Evolutionary conservation across 2,113 vertebrate species (phyloP).

Genomic region (Gobius niger): DNA sequence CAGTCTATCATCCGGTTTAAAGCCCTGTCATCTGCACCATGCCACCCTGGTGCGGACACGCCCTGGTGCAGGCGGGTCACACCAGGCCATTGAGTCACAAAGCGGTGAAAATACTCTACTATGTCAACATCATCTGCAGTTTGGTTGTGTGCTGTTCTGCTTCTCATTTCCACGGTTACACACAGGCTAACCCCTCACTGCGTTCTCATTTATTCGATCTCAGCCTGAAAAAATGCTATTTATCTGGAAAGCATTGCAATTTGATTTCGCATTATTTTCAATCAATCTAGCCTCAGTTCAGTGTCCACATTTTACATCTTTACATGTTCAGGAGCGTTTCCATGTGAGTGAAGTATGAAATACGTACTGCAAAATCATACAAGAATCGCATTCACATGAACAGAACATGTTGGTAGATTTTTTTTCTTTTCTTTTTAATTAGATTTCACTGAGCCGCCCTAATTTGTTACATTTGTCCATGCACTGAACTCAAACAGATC

Average conservation of each 20-base stretch:
- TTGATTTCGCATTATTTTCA: too few relatives aligned
- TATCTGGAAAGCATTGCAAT: too few relatives aligned
- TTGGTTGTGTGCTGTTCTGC: background rate
- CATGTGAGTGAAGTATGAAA: too few relatives aligned
- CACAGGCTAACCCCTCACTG: conserved; percentile 12
- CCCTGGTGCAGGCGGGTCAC: conserved; percentile 43
- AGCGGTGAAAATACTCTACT: conserved; percentile 42
- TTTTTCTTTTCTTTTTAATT: too few relatives aligned
- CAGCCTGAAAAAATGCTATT: too few relatives aligned
- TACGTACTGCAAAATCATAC: too few relatives aligned
- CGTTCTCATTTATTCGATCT: conserved; percentile 13
- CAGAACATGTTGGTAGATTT: too few relatives aligned
- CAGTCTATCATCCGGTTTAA: conserved; percentile 40
- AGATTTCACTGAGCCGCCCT: too few relatives aligned
- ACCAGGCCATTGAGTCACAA: conserved; percentile 31
- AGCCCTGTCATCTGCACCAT: conserved; percentile 50
- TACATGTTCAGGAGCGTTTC: too few relatives aligned
- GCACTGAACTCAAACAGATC: background rate
- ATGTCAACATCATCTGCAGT: conserved; percentile 41
- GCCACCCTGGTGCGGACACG: conserved; percentile 51
- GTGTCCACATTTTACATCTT: too few relatives aligned
- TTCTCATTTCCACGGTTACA: conserved; percentile 23
- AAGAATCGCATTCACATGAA: too few relatives aligned
- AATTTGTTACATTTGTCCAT: background rate
- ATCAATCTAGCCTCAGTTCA: too few relatives aligned